These are phyloP conservation scores for Strigops habroptila DNA, from an alignment of 2,113 vertebrate species.

Conservation along the genomic window DNA sequence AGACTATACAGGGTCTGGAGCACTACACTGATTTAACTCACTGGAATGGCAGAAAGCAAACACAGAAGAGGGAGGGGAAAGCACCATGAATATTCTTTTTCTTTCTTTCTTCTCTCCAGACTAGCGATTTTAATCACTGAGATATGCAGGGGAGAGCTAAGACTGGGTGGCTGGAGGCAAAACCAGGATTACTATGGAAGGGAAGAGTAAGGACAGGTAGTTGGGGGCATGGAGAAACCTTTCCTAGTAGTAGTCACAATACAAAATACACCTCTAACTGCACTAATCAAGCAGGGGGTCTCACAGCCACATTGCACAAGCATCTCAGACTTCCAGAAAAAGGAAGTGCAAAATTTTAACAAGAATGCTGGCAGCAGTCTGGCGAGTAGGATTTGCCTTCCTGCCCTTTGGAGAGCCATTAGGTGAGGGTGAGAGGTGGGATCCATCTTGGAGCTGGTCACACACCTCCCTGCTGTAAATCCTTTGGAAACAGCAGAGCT, in stretches of 20 bases:
- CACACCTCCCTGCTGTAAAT: not conserved
- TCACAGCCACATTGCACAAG: rapidly evolving
- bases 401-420: not conserved
- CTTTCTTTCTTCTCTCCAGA: not conserved
- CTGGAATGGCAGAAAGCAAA: not conserved
- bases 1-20: not conserved
- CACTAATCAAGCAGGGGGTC: not conserved
- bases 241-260: not conserved
- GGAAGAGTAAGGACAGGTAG: not conserved
- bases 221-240: not conserved
- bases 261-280: not conserved
- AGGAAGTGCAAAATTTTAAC: not conserved
- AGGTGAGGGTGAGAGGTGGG: not conserved
- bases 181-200: not conserved
- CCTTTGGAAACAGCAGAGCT: not conserved
- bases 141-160: not conserved
- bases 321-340: not conserved
- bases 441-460: not conserved
- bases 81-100: not conserved
- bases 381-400: not conserved
- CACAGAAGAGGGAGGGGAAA: not conserved
- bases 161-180: not conserved
- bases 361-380: not conserved
- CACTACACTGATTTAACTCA: not conserved
- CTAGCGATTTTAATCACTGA: not conserved